These are phyloP conservation scores for Canis aureus DNA, from an alignment of 2,113 vertebrate genomes.

Conservation along the genomic window DNA sequence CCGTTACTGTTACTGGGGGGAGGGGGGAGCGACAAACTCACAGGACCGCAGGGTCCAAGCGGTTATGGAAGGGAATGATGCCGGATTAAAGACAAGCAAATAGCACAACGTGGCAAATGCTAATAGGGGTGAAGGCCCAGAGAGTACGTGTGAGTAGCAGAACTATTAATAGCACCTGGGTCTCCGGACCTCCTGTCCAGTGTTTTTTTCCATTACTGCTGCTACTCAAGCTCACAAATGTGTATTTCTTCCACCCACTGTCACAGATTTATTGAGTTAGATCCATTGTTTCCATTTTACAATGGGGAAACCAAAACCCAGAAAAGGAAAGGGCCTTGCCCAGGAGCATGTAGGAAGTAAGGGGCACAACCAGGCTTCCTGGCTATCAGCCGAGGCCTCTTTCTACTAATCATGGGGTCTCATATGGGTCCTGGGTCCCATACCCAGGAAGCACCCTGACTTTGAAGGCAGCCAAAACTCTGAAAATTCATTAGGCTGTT, in stretches of 20 bases:
- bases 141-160: background rate
- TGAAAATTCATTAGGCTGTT: background rate
- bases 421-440: no score
- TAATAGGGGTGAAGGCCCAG: background rate
- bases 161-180: background rate
- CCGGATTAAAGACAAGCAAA: background rate
- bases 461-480: background rate
- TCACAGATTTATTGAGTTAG: background rate
- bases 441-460: background rate
- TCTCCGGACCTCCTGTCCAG: background rate
- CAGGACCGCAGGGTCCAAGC: background rate
- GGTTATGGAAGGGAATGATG: background rate
- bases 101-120: background rate
- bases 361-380: background rate
- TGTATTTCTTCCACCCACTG: background rate
- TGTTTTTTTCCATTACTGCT: background rate
- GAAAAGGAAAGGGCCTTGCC: background rate
- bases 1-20: no score
- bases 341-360: background rate
- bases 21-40: background rate
- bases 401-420: background rate
- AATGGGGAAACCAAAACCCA: background rate
- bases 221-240: background rate
- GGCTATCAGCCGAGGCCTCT: background rate
- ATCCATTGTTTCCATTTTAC: background rate